A percentile compares a stretch with the other conserved stretches of the same genome.
Conservation (phyloP, 2,888 invertebrate species). For the Parnassius orleans region DNA sequence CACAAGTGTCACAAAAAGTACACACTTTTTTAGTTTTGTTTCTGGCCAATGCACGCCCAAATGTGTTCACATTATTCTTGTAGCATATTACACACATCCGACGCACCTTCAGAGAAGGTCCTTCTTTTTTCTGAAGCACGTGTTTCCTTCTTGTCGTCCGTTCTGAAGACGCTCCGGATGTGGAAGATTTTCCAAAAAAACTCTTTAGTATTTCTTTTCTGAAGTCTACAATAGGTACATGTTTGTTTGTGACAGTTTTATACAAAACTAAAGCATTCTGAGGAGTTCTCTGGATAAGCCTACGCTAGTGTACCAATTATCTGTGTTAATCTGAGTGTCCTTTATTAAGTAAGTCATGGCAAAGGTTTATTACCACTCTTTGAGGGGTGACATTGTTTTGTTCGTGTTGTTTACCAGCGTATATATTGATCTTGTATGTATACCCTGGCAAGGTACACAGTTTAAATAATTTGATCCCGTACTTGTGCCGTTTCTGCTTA, state of each 20-base stretch:
- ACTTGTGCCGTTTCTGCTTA: too few species aligned
- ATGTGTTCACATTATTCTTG: slow-evolving; percentile 33
- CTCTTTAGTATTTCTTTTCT: slow-evolving; percentile 30
- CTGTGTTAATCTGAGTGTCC: too few species aligned
- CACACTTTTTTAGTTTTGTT: slow-evolving; percentile 39
- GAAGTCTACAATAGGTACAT: slow-evolving; percentile 28
- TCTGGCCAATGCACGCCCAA: slow-evolving; percentile 34
- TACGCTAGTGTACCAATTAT: too few species aligned
- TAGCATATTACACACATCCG: slow-evolving; percentile 33
- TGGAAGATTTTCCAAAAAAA: slow-evolving; percentile 23
- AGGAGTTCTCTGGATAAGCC: too few species aligned
- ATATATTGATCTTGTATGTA: too few species aligned
- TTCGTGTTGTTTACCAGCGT: too few species aligned
- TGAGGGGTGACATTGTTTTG: too few species aligned
- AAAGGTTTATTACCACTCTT: too few species aligned
- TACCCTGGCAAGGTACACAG: too few species aligned
- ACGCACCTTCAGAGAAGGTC: slow-evolving; percentile 32
- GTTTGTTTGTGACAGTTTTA: slow-evolving; percentile 31
- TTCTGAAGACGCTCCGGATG: slow-evolving; percentile 22
- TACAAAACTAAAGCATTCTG: slow-evolving; percentile 32
- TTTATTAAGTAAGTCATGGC: too few species aligned
- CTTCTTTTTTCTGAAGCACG: slow-evolving; percentile 29
- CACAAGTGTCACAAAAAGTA: slow-evolving; percentile 34
- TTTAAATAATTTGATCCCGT: too few species aligned
- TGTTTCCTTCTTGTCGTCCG: slow-evolving; percentile 28